Conservation (phyloP, 2,797 vertebrate genomes). For the Florisuga fusca region DNA sequence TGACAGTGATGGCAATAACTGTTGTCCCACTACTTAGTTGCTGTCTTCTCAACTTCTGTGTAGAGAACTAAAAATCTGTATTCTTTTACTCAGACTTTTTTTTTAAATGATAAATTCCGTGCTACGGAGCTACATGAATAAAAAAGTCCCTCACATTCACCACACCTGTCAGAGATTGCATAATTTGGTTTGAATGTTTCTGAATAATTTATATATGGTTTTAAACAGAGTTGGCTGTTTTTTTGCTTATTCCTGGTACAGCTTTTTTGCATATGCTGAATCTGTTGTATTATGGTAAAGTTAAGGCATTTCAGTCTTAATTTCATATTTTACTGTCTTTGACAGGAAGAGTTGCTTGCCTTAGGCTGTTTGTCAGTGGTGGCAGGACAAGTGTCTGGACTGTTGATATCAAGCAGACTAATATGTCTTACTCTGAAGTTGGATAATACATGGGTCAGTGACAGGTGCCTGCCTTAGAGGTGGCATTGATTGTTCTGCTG, state of each 20-base stretch:
- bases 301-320: neutral
- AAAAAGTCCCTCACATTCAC: neutral
- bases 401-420: neutral
- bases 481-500: neutral
- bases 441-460: neutral
- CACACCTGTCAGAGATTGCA: neutral
- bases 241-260: neutral
- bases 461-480: neutral
- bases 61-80: neutral
- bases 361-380: neutral
- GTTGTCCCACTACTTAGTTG: neutral
- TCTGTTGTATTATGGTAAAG: neutral
- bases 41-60: accelerated
- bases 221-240: neutral
- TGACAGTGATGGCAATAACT: neutral
- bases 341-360: neutral
- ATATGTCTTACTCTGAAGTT: neutral
- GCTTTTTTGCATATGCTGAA: neutral
- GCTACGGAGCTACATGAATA: neutral
- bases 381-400: neutral
- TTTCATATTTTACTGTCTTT: neutral
- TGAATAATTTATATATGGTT: neutral
- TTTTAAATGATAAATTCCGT: neutral
- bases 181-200: neutral
- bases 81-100: neutral